Base-by-base conservation (phyloP, 2,113 vertebrate genomes). In the Pygoscelis antarcticus region DNA sequence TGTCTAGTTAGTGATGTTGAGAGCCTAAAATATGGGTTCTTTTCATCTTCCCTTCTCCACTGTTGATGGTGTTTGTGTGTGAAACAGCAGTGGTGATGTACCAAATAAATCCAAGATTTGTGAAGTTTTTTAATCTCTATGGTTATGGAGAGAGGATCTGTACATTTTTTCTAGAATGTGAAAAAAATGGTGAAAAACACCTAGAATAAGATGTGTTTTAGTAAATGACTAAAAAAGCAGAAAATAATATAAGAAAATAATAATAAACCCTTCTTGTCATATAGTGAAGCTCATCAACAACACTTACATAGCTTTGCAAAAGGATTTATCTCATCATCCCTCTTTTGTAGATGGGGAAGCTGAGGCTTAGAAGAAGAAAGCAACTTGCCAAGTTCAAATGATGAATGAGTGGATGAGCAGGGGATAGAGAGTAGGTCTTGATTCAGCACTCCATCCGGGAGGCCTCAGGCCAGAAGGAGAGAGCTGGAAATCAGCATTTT, bases 401-500 rank as follows among this genome's bases (percentile, higher is more conserved):
- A 75, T n/a, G 47, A 42, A 49, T 38, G 3, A 13, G 27, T 51
- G 61, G 27, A 27, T 49, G 22, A 87, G 19, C 7, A 2, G 21
- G 30, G 49, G 13, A 7, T 7, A 27, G 69, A 47, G 16, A 6
- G 4, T n/a, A 36, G 36, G 25, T 87, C 72, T 74, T 84, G 38
- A 62, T 49, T 82, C 46, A 64, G 9, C 55, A 13, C 23, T 71
- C 70, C 16, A 11, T 29, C 38, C 0, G 0, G 40, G 36, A 84
- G 16, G 42, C 47, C 85, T 93, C 82, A 19, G 60, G 32, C 55
- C 57, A 79, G 61, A 57, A 51, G 0, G 10, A n/a, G 29, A 76
- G 80, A 49, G 13, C 3, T 78, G 40, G 26, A 79, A 85, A 96
- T 68, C 3, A 46, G 13, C 30, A 54, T 55, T 65, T 52, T 57